phyloP scores from a whole-genome alignment of 2,797 vertebrate species.

The Amniataba percoides region DNA sequence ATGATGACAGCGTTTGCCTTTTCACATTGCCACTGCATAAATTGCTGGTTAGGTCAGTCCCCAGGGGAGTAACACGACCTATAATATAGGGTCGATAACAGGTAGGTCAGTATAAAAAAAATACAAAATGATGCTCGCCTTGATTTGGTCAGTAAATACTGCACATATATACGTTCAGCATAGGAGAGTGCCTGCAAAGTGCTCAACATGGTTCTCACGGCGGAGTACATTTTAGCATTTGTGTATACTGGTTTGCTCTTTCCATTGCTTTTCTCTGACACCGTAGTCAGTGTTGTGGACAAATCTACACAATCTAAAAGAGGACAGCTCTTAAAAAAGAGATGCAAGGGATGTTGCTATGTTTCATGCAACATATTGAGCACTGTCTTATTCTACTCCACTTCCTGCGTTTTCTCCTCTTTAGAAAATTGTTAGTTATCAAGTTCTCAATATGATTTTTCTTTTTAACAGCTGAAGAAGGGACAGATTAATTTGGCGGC shows the following conservation, averaged over 20 bases:
- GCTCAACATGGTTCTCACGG: background rate
- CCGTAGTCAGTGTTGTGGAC: background rate
- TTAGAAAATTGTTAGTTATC: background rate
- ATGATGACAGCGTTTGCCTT: constrained; percentile 4
- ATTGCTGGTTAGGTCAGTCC: background rate
- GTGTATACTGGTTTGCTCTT: background rate
- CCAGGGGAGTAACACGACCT: background rate
- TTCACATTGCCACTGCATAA: background rate
- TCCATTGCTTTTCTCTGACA: background rate
- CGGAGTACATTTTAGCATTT: too few species aligned
- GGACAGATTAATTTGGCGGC: background rate
- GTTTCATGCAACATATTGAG: background rate
- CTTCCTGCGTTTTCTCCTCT: background rate
- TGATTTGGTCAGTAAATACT: background rate
- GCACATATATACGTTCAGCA: background rate
- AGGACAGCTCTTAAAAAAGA: background rate
- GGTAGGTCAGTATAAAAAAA: background rate
- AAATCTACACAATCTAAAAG: background rate
- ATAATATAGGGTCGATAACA: background rate
- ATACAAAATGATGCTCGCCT: background rate
- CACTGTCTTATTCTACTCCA: background rate
- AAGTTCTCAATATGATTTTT: background rate
- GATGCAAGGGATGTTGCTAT: background rate
- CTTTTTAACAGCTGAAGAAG: background rate
- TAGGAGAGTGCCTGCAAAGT: background rate